These are phyloP conservation scores for Sycophila texana DNA, from an alignment of 2,888 invertebrate genomes.

Conservation along the genomic window DNA sequence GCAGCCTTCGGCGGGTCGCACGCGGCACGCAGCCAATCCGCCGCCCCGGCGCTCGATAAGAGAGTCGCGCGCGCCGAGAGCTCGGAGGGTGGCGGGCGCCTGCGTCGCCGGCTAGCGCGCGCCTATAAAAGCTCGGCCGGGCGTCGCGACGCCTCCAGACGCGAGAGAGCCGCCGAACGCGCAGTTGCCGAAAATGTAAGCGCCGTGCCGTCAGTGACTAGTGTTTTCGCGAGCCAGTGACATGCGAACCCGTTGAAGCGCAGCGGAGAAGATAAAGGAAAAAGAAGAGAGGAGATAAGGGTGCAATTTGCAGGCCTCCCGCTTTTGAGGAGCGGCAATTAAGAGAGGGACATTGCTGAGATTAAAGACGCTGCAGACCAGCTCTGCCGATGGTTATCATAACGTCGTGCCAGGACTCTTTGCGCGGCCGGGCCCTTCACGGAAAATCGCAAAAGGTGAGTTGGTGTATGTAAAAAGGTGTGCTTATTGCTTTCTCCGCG, in stretches of 20 bases:
- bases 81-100: slow-evolving; percentile 61
- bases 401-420: slow-evolving; percentile 45
- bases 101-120: slow-evolving; percentile 66
- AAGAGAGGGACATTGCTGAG: not conserved
- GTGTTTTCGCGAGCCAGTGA: not conserved
- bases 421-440: slow-evolving; percentile 22
- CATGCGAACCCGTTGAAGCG: not conserved
- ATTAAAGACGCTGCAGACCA: not conserved
- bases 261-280: not conserved
- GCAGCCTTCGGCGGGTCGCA: too few species aligned
- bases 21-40: too few species aligned
- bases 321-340: not conserved
- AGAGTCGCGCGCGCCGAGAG: not conserved
- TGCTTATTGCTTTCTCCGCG: not conserved
- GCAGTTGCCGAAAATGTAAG: slow-evolving; percentile 69
- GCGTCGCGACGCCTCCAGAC: slow-evolving; percentile 71
- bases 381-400: slow-evolving; percentile 45
- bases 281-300: not conserved
- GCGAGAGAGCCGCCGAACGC: slow-evolving; percentile 62
- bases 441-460: slow-evolving; percentile 45
- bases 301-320: too few species aligned
- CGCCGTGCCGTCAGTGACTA: slow-evolving; percentile 43
- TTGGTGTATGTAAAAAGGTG: not conserved
- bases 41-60: not conserved
- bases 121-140: slow-evolving; percentile 69